A percentile compares a stretch with the other conserved stretches of the same genome.
These are phyloP conservation scores for Alectoris magna DNA, from an alignment of 2,797 vertebrate species.

Conservation along the genomic window DNA sequence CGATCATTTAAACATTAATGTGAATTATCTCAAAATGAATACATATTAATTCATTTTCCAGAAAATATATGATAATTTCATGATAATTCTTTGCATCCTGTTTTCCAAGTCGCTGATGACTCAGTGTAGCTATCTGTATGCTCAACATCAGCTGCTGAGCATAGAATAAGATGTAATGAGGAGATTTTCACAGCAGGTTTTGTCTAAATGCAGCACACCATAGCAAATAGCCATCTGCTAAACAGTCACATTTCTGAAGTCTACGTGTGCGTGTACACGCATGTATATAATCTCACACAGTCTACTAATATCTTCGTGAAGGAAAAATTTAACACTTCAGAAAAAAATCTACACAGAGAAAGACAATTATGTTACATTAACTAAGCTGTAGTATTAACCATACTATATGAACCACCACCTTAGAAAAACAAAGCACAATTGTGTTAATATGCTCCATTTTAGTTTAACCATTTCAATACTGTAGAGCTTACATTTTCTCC, in stretches of 20 bases:
- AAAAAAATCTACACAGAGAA: neutral
- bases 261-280: neutral
- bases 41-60: conserved; percentile 61
- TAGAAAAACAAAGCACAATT: conserved; percentile 4
- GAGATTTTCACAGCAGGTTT: conserved; percentile 65
- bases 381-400: neutral
- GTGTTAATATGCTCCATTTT: neutral
- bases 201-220: conserved; percentile 66
- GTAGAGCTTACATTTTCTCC: neutral
- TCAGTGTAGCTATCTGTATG: conserved; percentile 55
- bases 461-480: neutral
- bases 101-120: conserved; percentile 65
- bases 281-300: conserved; percentile 5
- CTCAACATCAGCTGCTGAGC: conserved; percentile 66
- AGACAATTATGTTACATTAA: neutral
- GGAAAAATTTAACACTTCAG: neutral
- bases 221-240: conserved; percentile 71
- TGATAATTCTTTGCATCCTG: conserved; percentile 61
- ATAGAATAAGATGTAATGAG: conserved; percentile 57
- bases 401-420: neutral
- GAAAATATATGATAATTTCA: conserved; percentile 69
- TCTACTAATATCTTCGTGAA: neutral
- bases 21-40: conserved; percentile 32
- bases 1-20: conserved; percentile 43
- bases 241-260: conserved; percentile 35